Conservation (phyloP, 2,113 vertebrate species). For the Noturus placidus region DNA sequence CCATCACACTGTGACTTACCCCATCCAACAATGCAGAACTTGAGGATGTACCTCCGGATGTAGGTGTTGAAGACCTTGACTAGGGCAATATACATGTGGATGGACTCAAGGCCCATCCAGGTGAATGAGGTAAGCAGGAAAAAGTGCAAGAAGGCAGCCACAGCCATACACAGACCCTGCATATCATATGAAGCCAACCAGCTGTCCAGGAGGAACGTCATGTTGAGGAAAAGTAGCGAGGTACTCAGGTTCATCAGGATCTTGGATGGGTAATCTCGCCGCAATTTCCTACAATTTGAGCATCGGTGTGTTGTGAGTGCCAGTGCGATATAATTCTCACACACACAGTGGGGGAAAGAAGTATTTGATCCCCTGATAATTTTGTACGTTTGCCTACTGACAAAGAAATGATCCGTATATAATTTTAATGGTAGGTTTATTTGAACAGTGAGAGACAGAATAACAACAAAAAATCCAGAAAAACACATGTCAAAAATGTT, state of each 20-base stretch:
- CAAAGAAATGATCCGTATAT: too few relatives aligned
- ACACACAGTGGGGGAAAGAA: too few relatives aligned
- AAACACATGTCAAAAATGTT: too few relatives aligned
- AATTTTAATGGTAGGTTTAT: too few relatives aligned
- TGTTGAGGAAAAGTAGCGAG: slow-evolving; percentile 88
- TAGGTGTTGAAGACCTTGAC: slow-evolving; percentile 99
- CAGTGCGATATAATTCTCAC: neutral
- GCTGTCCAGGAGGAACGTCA: slow-evolving; percentile 87
- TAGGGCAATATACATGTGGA: slow-evolving; percentile 98
- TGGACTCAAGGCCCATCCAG: slow-evolving; percentile 96
- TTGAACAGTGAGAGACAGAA: too few relatives aligned
- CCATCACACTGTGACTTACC: slow-evolving; percentile 76
- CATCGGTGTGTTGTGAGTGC: neutral
- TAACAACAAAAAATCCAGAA: too few relatives aligned
- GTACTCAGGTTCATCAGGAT: slow-evolving; percentile 97
- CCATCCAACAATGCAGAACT: slow-evolving; percentile 96
- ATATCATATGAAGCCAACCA: slow-evolving; percentile 84
- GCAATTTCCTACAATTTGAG: slow-evolving; percentile 78
- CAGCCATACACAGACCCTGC: slow-evolving; percentile 77
- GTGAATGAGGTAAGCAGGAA: slow-evolving; percentile 94
- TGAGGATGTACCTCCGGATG: slow-evolving; percentile 91
- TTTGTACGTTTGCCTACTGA: too few relatives aligned
- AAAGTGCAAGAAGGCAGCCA: slow-evolving; percentile 87
- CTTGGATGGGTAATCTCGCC: slow-evolving; percentile 97
- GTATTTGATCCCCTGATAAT: too few relatives aligned